A percentile compares a stretch with the other conserved stretches of the same genome.
These are phyloP conservation scores for Patella ulyssiponensis DNA, from an alignment of 2,888 invertebrate genomes.

Conservation along the genomic window DNA sequence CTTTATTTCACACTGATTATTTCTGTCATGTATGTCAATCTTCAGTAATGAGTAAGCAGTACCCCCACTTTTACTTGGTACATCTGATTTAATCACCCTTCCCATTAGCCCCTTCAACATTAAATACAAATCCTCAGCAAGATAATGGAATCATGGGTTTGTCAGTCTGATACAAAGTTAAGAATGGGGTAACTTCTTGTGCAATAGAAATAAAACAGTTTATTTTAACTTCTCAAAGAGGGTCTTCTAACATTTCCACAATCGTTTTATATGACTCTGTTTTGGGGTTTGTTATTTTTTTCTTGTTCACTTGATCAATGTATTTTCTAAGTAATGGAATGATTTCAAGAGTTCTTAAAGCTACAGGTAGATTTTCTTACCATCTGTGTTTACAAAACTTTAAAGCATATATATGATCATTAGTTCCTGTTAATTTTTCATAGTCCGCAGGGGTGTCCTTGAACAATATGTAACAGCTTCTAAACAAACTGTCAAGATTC, in stretches of 20 bases:
- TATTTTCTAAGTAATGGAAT: not conserved
- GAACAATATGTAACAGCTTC: slow-evolving; percentile 13
- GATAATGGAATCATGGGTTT: slow-evolving; percentile 34
- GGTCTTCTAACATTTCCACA: slow-evolving; percentile 3
- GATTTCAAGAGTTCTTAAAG: slow-evolving; percentile 24
- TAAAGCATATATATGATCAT: slow-evolving; percentile 15
- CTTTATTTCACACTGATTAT: slow-evolving; percentile 16
- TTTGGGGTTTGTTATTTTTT: no score
- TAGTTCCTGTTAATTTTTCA: slow-evolving; percentile 8
- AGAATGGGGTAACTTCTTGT: slow-evolving; percentile 21
- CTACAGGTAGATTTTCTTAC: slow-evolving; percentile 29
- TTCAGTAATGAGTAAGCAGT: slow-evolving; percentile 15
- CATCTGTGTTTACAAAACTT: slow-evolving; percentile 28
- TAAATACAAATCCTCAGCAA: slow-evolving; percentile 23
- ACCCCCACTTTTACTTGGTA: not conserved
- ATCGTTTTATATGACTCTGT: no score
- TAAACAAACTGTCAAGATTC: slow-evolving; percentile 23
- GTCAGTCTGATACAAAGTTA: slow-evolving; percentile 28
- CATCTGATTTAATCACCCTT: slow-evolving; percentile 8
- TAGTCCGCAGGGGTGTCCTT: slow-evolving; percentile 28
- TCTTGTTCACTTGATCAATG: not conserved
- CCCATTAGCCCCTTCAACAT: slow-evolving; percentile 20
- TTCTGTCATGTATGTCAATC: slow-evolving; percentile 21
- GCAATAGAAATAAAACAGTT: slow-evolving; percentile 21
- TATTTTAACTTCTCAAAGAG: slow-evolving; percentile 15